Evolutionary conservation across 2,113 vertebrate species (phyloP), one percentile per base, ranked within the genome.

Genomic region (Xyrauchen texanus): DNA sequence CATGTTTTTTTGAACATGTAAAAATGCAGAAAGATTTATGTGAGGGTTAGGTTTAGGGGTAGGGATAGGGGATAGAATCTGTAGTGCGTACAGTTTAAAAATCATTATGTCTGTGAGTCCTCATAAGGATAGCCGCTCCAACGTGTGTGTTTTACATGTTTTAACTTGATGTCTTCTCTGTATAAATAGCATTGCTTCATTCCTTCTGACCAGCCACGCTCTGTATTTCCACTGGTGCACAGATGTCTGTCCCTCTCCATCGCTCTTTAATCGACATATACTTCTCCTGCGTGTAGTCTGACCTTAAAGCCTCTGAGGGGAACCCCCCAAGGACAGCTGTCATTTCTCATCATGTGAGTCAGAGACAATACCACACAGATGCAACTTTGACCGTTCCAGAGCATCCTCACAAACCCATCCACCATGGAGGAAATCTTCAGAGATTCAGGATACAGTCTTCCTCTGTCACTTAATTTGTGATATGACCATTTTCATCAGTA

Each of bases 241-340:
- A 34, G 21, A 34, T 34, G 46, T 5, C 68, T 62, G 21, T 62
- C 65, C 55, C 21, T 13, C 42, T 58, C 8, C 10, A n/a, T 58
- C 47, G 1, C 62, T 67, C 53, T 44, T 44, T 79, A 84, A 74
- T 66, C 66, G 80, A 76, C 74, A 51, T 21, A 57, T 53, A 77
- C 21, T 34, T 34, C 21, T 34, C 21, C 21, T 76, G 46, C 58
- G 67, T 45, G 53, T 4, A 15, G 61, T 53, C 52, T 52, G 70
- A 69, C 79, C 64, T 57, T 55, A 74, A 21, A 68, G 5, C 58
- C 62, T 34, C 9, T 44, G 47, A 84, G 51, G 73, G 49, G 45
- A 42, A 15, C 5, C 13, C 68, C 51, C 55, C 55, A 72, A 72
- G 61, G 5, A 73, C 42, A 45, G 13, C 75, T 69, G 78, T 84